A percentile compares a stretch with the other conserved stretches of the same genome.
Evolutionary conservation across 2,797 vertebrate genomes (phyloP).

Genomic region (Xiphophorus birchmanni): DNA sequence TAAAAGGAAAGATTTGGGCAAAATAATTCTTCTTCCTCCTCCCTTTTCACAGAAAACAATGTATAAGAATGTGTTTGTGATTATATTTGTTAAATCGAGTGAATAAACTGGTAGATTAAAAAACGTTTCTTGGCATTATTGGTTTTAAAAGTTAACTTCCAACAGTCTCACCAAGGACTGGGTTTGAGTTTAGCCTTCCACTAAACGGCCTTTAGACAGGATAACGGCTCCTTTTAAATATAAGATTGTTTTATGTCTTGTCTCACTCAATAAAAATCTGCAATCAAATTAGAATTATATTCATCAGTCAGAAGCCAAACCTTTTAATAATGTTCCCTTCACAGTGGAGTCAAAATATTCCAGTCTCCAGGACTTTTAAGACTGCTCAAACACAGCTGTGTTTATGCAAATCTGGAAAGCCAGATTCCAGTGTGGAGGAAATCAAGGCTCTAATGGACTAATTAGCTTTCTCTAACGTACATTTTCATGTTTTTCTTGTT

Average conservation of each 20-base stretch:
- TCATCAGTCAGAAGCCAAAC: slow-evolving; percentile 34
- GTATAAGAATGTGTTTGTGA: too few species aligned
- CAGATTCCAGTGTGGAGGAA: not conserved
- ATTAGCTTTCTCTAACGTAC: too few species aligned
- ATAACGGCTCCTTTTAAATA: not conserved
- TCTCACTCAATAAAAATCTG: not conserved
- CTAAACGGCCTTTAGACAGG: not conserved
- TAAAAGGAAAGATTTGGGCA: not conserved
- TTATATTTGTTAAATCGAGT: too few species aligned
- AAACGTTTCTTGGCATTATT: not conserved
- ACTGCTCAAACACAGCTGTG: not conserved
- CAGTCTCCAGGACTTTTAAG: not conserved
- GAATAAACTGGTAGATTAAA: too few species aligned
- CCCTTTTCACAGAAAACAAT: too few species aligned
- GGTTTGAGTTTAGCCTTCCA: not conserved
- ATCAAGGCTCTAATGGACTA: not conserved
- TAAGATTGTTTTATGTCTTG: not conserved
- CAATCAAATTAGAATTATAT: not conserved
- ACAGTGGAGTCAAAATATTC: not conserved
- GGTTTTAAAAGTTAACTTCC: not conserved
- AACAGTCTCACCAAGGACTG: not conserved
- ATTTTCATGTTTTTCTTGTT: too few species aligned
- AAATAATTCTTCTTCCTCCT: too few species aligned
- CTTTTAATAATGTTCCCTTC: slow-evolving; percentile 17
- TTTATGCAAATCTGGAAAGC: not conserved